Evolutionary conservation across 2,797 vertebrate species (phyloP).

Genomic region (Tenualosa ilisha): DNA sequence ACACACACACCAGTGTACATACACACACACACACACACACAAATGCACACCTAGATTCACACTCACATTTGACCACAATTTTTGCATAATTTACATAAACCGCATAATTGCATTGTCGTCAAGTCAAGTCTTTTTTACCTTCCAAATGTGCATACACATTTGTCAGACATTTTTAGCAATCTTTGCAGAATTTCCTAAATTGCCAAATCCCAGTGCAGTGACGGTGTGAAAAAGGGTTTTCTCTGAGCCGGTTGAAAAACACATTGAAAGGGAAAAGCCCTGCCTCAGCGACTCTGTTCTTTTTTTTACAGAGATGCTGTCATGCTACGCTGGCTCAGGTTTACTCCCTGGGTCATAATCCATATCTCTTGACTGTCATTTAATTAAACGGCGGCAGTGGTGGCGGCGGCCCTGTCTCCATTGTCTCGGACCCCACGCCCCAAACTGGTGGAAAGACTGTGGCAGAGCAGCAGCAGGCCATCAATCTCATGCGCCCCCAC

Average conservation of each 20-base stretch:
- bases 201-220: conserved; percentile 14
- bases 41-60: neutral
- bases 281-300: conserved; percentile 48
- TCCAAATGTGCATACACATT: neutral
- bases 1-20: no score
- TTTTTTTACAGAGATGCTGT: conserved; percentile 36
- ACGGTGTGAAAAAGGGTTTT: neutral
- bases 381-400: conserved; percentile 51
- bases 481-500: conserved; percentile 45
- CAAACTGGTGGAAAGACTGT: conserved; percentile 41
- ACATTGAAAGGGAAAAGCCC: conserved; percentile 44
- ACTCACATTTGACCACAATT: neutral
- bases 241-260: conserved; percentile 31
- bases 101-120: neutral
- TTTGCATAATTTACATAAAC: neutral
- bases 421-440: conserved; percentile 46
- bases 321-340: conserved; percentile 42
- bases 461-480: conserved; percentile 45
- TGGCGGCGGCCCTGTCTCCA: conserved; percentile 18
- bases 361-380: conserved; percentile 57
- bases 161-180: neutral
- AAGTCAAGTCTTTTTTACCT: neutral
- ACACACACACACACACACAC: no score
- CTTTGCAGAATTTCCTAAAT: conserved; percentile 9
- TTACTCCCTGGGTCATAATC: conserved; percentile 54